Base-by-base conservation (phyloP, 2,113 vertebrate species). In the Hylia prasina region DNA sequence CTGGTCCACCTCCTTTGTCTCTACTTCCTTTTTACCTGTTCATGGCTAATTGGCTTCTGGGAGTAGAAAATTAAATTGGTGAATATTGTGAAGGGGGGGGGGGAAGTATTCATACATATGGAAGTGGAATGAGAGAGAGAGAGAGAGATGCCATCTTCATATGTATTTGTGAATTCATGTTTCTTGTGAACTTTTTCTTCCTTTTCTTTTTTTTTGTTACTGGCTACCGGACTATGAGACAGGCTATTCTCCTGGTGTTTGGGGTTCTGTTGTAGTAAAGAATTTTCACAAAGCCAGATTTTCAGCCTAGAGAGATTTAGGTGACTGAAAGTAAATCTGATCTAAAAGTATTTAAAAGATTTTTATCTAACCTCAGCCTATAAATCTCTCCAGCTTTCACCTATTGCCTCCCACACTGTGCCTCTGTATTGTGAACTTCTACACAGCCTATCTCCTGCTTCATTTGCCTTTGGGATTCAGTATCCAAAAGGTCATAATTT, bases 31-130 rank as follows among this genome's bases (percentile, higher is more conserved):
- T 87, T 86, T 92, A 94, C 73, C 45, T 68, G 64, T 75, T 94
- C 61, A 65, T 18, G 63, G 77, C 78, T 96, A 96, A 97, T 97
- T 95, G 87, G 71, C 92, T 86, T 48, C 91, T 86, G 64, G 47
- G 66, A 97, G 33, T 33, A 91, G 90, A 76, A 96, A 96, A 96
- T 81, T 30, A 87, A 93, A 80, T 66, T 68, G 66, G 51, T 42
- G 58, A 57, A 35, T 37, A 45, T 83, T 81, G 35, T 60, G 23
- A n/a, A n/a, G n/a, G n/a, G n/a, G n/a, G n/a, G n/a, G n/a, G n/a
- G n/a, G n/a, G n/a, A n/a, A n/a, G n/a, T n/a, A n/a, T n/a, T n/a
- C n/a, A n/a, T n/a, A n/a, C n/a, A 13, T 30, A 35, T 8, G 69
- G 45, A 84, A 56, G 14, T 61, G 37, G 42, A 18, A 28, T 11